Conservation (phyloP, 2,888 invertebrate species). For the Spodoptera picta region DNA sequence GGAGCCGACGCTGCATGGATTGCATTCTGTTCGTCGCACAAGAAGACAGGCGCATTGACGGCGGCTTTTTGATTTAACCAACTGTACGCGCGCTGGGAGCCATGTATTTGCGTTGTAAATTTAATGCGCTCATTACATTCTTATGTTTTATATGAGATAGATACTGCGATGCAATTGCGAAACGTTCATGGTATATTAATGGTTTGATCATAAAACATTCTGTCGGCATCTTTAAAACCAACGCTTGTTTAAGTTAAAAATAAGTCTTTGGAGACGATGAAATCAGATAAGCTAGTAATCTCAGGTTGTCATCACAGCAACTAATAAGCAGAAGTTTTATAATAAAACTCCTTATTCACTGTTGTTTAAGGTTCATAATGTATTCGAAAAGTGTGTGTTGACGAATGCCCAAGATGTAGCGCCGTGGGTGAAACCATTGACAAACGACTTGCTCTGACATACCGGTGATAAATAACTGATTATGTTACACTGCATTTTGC, state of each 20-base stretch:
- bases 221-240: constrained; percentile 52
- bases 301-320: constrained; percentile 81
- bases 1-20: constrained; percentile 77
- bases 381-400: constrained; percentile 63
- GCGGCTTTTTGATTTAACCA: constrained; percentile 76
- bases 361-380: constrained; percentile 73
- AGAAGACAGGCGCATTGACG: constrained; percentile 79
- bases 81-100: constrained; percentile 62
- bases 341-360: constrained; percentile 68
- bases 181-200: constrained; percentile 53
- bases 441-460: constrained; percentile 85
- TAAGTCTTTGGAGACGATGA: constrained; percentile 78
- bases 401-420: constrained; percentile 79
- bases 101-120: constrained; percentile 68
- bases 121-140: constrained; percentile 69
- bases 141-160: constrained; percentile 60
- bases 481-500: constrained; percentile 86
- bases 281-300: constrained; percentile 83
- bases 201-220: constrained; percentile 55
- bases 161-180: constrained; percentile 56
- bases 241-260: constrained; percentile 71
- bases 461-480: constrained; percentile 88
- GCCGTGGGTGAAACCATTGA: constrained; percentile 86
- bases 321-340: constrained; percentile 69
- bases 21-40: constrained; percentile 82